These are phyloP conservation scores for Yasuhikotakia modesta DNA, from an alignment of 2,797 vertebrate species.

Conservation along the genomic window DNA sequence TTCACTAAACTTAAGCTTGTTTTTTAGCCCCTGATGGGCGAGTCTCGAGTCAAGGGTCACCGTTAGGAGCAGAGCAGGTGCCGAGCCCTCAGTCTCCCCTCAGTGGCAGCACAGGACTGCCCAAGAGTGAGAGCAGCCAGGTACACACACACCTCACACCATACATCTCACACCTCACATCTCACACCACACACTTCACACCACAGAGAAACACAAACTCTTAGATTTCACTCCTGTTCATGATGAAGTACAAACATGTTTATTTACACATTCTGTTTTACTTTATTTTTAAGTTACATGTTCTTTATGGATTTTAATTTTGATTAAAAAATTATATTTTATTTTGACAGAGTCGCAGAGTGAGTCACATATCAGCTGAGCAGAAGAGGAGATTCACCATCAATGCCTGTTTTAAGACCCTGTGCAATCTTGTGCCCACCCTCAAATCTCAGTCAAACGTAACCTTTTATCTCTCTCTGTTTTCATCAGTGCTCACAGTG, in stretches of 20 bases:
- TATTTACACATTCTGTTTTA: too few species aligned
- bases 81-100: conserved; percentile 89
- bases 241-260: too few species aligned
- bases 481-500: too few species aligned
- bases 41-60: conserved; percentile 84
- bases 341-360: conserved; percentile 81
- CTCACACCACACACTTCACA: too few species aligned
- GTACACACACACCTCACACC: conserved; percentile 53
- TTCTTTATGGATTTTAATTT: too few species aligned
- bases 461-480: conserved; percentile 64
- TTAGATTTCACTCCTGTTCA: too few species aligned
- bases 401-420: conserved; percentile 87
- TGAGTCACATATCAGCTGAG: conserved; percentile 89
- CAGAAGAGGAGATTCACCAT: conserved; percentile 95
- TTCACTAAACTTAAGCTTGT: conserved; percentile 5
- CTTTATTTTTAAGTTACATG: too few species aligned
- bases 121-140: conserved; percentile 79
- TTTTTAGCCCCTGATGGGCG: conserved; percentile 75
- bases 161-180: too few species aligned
- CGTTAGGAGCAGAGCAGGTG: conserved; percentile 84
- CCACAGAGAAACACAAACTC: too few species aligned
- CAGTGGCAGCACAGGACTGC: conserved; percentile 79
- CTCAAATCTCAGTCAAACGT: conserved; percentile 83
- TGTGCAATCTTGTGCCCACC: conserved; percentile 85
- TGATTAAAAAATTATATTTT: too few species aligned